phyloP scores from a whole-genome alignment of 1,140 invertebrate species.

The Leptinotarsa lineolata region DNA sequence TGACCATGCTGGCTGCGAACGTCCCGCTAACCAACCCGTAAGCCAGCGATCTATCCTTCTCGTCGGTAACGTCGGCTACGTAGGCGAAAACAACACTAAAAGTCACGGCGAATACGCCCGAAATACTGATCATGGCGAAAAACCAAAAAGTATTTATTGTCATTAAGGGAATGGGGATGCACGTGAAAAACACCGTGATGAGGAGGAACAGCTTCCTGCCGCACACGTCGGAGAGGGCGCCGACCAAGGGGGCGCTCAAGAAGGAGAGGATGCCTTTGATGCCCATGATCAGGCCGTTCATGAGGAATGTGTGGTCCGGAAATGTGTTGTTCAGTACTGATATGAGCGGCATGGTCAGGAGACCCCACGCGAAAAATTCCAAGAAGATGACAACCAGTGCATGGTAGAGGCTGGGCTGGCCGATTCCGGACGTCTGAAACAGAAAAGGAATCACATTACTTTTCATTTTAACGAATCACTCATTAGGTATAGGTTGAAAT shows the following conservation, averaged over 20 bases:
- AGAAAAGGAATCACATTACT: neutral
- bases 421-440: slow-evolving; percentile 81
- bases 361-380: slow-evolving; percentile 99
- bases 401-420: slow-evolving; percentile 95
- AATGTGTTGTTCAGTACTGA: slow-evolving; percentile 96
- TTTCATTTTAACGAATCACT: neutral
- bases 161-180: slow-evolving; percentile 98
- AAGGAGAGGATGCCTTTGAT: slow-evolving; percentile 94
- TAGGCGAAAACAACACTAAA: slow-evolving; percentile 99
- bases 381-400: slow-evolving; percentile 98
- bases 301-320: slow-evolving; percentile 97
- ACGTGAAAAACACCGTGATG: slow-evolving; percentile 98
- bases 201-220: slow-evolving; percentile 95
- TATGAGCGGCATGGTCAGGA: slow-evolving; percentile 97
- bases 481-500: neutral
- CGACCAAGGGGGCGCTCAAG: slow-evolving; percentile 91
- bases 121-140: slow-evolving; percentile 99
- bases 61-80: slow-evolving; percentile 99
- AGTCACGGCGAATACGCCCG: slow-evolving; percentile 97
- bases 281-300: slow-evolving; percentile 99
- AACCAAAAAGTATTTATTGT: slow-evolving; percentile 99
- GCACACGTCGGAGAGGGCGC: slow-evolving; percentile 96
- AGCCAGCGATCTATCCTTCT: slow-evolving; percentile 91
- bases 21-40: slow-evolving; percentile 96
- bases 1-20: slow-evolving; percentile 97